Base-by-base conservation (phyloP, 2,888 invertebrate genomes). In the Ferdinandea cuprea region DNA sequence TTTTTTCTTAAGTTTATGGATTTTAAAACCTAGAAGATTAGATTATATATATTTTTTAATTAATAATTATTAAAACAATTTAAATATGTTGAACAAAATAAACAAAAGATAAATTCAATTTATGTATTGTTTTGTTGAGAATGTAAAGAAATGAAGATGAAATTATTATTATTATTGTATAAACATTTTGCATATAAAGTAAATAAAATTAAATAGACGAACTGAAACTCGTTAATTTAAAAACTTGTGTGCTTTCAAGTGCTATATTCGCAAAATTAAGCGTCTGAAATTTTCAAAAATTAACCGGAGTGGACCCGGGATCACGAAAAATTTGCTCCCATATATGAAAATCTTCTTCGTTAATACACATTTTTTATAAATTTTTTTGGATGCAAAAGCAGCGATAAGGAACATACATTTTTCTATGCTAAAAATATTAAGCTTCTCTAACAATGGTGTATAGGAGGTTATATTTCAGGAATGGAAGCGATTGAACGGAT, bases 171-270 rank as follows among this genome's bases (percentile, higher is more conserved):
- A 79, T 68, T 66, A 61, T 73, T 81, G 69, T 69, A 71, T 76
- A 81, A 69, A 80, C 71, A 71, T 81, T 81, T 81, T 81, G 77
- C 81, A 81, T 69, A 74, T 69, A 74, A 69, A 61, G 7, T 63
- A 58, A 80, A 80, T 68, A 69, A 76, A 80, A 69, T 46, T 17
- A 76, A 80, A 19, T 56, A 25, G 69, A 58, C 76, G 63, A 76
- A 63, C 52, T 50, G 28, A 44, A 17, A 13, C 32, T 76, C 65
- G 74, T 76, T 58, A 52, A 40, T 35, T 54, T 30, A 1, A 54
- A 44, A 44, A 44, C 3, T 11, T 6, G 7, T 15, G 1, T 17
- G 0, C 5, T n/a, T n/a, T 35, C n/a, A n/a, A 35, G n/a, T n/a
- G n/a, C n/a, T n/a, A n/a, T n/a, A n/a, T n/a, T n/a, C n/a, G n/a